Evolutionary conservation across 2,888 invertebrate genomes (phyloP), one percentile per base, ranked within the genome.

Genomic region (Mythimna albipuncta): DNA sequence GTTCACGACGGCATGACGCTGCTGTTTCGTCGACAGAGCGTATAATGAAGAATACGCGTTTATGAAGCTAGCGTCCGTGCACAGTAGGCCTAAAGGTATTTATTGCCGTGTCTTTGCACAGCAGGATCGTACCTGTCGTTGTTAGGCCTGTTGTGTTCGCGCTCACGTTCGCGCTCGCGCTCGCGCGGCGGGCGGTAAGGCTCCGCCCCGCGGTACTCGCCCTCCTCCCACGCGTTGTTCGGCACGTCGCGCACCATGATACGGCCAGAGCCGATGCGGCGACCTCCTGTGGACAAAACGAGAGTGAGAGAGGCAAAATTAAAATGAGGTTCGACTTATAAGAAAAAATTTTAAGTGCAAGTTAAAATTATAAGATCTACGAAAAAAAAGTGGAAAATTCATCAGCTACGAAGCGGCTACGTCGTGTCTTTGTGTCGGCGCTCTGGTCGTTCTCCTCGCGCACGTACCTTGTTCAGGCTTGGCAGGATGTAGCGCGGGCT

Each of bases 181-280:
- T 85, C 85, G 35, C 85, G 87, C 71, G 91, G 91, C 71, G 90
- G 91, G 6, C 90, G 90, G 87, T 91, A 91, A 62, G 90, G 89
- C 82, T 92, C 91, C 41, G 87, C 87, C 76, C 82, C 82, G 71
- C 89, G 89, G 82, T 85, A 87, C 73, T 87, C 84, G 61, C 82
- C 78, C 82, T 87, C 89, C 68, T 84, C 85, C 84, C 87, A 85
- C 94, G 87, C 88, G 71, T 77, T 83, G 74, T 77, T 77, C 38
- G 91, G 86, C 90, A 97, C 95, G 89, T 97, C 97, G 47, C 98
- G 97, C 77, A 98, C 97, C 94, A 97, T 96, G 78, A 99, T 97
- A 13, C 99, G 97, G 0, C 99, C 99, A 87, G 98, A 98, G 7
- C 99, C 99, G 88, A 99, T 98, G 62, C 98, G 97, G 5, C 96